Evolutionary conservation across 2,113 vertebrate species (phyloP).

Genomic region (Oncorhynchus clarkii): DNA sequence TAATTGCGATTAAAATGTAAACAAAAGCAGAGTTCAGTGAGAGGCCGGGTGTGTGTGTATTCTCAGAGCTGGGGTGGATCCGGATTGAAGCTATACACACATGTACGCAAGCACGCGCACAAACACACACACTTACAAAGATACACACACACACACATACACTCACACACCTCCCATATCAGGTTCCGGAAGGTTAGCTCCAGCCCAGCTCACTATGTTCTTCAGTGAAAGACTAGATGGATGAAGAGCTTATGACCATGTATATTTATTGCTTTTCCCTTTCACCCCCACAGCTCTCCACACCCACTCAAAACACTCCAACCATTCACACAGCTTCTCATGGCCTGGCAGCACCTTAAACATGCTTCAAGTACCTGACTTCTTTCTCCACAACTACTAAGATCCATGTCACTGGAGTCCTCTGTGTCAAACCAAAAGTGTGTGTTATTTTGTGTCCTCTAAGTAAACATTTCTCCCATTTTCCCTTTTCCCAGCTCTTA

Average conservation of each 20-base stretch:
- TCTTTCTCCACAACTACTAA: background rate
- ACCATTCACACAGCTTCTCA: conserved; percentile 16
- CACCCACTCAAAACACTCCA: conserved; percentile 43
- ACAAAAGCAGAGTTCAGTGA: conserved; percentile 69
- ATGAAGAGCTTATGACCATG: conserved; percentile 20
- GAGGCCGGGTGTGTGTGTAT: conserved; percentile 64
- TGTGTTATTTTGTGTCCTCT: background rate
- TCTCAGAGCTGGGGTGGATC: conserved; percentile 51
- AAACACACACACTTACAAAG: too few species aligned
- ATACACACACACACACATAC: too few species aligned
- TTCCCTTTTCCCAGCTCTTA: background rate
- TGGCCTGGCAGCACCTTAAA: conserved; percentile 4
- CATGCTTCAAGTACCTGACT: background rate
- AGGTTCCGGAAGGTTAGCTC: conserved; percentile 42
- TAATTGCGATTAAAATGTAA: conserved; percentile 79
- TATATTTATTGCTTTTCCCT: conserved; percentile 6
- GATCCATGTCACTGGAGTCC: background rate
- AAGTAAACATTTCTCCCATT: background rate
- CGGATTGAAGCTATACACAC: conserved; percentile 1
- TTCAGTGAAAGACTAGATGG: conserved; percentile 21
- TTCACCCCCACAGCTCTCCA: conserved; percentile 34
- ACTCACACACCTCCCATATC: conserved; percentile 22
- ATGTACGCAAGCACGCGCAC: too few species aligned
- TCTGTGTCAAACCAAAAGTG: background rate
- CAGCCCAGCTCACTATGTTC: conserved; percentile 19